Base-by-base conservation (phyloP, 64 coral and sea anemone genomes). In the Montipora capricornis region DNA sequence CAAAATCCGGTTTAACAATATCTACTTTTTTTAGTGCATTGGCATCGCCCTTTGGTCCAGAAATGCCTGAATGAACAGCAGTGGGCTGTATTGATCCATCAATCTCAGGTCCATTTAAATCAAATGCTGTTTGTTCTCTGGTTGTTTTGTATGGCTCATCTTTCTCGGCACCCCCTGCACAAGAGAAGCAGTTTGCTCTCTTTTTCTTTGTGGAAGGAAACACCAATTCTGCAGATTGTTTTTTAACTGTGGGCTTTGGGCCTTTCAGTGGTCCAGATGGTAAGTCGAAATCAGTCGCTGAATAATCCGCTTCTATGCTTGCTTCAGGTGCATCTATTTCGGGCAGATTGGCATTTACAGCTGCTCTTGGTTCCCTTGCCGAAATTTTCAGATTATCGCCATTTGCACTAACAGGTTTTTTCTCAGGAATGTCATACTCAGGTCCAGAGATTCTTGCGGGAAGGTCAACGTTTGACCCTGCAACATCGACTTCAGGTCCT, bases 191-290 rank as follows among this genome's bases (percentile, higher is more conserved):
- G 44, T 44, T 84, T 8, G 57, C 44, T 16, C 81, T 12, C 5
- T 68, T 84, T 49, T 84, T 84, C 81, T 84, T 84, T 66, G 11
- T 5, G 44, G 62, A 69, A 47, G 81, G 81, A 0, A 84, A 49
- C n/a, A 37, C 46, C 10, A 84, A 47, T 45, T 47, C 62, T 20
- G 61, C 37, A 69, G 81, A 49, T 8, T 29, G 44, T 49, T 15
- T 37, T 6, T 20, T 8, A 69, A 8, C 37, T 20, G 9, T 4
- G 1, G 46, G 12, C 14, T 19, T 49, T 17, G 46, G 76, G 12
- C 46, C 46, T 78, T 7, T 7, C 14, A 49, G 14, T 17, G 13
- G 12, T 49, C 76, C 76, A 15, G 45, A 0, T 49, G 13, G 45
- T 8, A 19, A 1, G 6, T 78, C 15, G 49, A 49, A 14, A 19